These are phyloP conservation scores for Palloptera scutellata DNA, from an alignment of 2,888 invertebrate species.

Conservation along the genomic window DNA sequence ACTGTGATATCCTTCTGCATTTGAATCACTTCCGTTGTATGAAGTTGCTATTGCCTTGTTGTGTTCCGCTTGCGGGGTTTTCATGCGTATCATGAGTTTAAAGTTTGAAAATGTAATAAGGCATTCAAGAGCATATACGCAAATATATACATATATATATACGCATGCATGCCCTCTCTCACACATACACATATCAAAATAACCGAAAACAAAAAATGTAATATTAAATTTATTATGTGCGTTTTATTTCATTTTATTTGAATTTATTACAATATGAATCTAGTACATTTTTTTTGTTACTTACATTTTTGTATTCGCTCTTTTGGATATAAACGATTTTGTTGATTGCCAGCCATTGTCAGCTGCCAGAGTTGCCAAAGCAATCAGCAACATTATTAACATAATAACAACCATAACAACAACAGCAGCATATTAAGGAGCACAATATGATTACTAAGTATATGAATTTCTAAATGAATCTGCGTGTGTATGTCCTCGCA, in stretches of 20 bases:
- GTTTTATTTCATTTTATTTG: slow-evolving; percentile 7
- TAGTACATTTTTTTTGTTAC: neutral
- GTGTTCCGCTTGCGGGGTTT: slow-evolving; percentile 3
- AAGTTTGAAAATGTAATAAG: slow-evolving; percentile 14
- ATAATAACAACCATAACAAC: slow-evolving; percentile 21
- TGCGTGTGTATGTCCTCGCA: neutral
- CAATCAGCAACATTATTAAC: slow-evolving; percentile 27
- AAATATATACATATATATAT: neutral
- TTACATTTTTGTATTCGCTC: neutral
- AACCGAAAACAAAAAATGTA: neutral
- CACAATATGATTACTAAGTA: neutral
- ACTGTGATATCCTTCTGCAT: slow-evolving; percentile 16
- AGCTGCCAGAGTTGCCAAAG: slow-evolving; percentile 17
- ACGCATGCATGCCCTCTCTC: neutral
- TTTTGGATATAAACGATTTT: neutral
- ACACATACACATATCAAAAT: neutral
- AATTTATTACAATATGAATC: slow-evolving; percentile 8
- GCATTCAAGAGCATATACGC: slow-evolving; percentile 1
- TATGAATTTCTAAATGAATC: slow-evolving; percentile 22
- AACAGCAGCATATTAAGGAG: neutral
- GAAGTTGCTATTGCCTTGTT: neutral
- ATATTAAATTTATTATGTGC: slow-evolving; percentile 22
- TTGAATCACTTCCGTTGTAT: slow-evolving; percentile 23
- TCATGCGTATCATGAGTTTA: neutral
- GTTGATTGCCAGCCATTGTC: slow-evolving; percentile 30